Evolutionary conservation across 2,113 vertebrate species (phyloP).

Genomic region (Pao palembangensis): DNA sequence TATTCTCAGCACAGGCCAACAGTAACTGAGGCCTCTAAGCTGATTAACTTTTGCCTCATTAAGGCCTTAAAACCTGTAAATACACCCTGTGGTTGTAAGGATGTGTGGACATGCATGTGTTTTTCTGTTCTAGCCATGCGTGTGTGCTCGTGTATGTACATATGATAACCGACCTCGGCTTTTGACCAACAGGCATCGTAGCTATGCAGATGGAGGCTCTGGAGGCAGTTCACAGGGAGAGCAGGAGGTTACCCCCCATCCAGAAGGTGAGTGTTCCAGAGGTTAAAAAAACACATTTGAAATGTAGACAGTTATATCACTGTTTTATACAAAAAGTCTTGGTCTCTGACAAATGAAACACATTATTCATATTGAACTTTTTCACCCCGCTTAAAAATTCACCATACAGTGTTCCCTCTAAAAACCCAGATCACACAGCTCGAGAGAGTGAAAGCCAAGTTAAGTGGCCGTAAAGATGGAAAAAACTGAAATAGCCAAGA

Average conservation of each 20-base stretch:
- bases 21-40: slow-evolving; percentile 25
- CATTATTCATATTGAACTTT: no score
- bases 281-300: background rate
- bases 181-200: slow-evolving; percentile 84
- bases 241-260: slow-evolving; percentile 93
- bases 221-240: slow-evolving; percentile 94
- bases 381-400: no score
- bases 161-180: slow-evolving; percentile 38
- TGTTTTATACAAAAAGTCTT: no score
- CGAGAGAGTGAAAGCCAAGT: no score
- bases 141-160: slow-evolving; percentile 8
- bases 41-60: slow-evolving; percentile 52
- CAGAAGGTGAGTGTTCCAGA: slow-evolving; percentile 85
- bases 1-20: slow-evolving; percentile 36
- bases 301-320: no score
- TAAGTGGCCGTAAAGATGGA: no score
- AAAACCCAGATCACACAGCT: no score
- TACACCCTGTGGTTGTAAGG: slow-evolving; percentile 29
- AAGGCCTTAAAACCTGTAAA: slow-evolving; percentile 44
- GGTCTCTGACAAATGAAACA: no score
- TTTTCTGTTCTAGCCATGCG: slow-evolving; percentile 13
- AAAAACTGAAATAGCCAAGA: no score
- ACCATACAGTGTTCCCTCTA: no score
- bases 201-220: slow-evolving; percentile 97
- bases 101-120: slow-evolving; percentile 3